phyloP scores from a whole-genome alignment of 2,113 vertebrate genomes.

The Phalacrocorax carbo region DNA sequence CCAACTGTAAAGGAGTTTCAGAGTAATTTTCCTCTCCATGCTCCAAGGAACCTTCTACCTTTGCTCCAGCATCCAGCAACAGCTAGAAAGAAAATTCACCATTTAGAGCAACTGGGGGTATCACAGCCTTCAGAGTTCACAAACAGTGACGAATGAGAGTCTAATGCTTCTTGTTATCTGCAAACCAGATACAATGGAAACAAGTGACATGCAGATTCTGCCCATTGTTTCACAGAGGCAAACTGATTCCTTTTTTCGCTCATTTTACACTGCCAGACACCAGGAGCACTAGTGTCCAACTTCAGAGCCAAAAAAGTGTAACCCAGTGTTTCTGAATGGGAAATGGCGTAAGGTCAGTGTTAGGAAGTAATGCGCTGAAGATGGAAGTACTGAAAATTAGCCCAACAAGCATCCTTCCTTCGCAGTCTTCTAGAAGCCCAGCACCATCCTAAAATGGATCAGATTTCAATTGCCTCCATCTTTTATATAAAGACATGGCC shows the following conservation, averaged over 20 bases:
- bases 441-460: background rate
- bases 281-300: conserved; percentile 4
- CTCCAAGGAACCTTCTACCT: conserved; percentile 95
- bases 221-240: conserved; percentile 15
- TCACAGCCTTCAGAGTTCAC: background rate
- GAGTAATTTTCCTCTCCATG: conserved; percentile 97
- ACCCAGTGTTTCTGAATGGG: conserved; percentile 3
- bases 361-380: conserved; percentile 44
- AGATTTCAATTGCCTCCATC: background rate
- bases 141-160: conserved; percentile 44
- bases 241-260: conserved; percentile 52
- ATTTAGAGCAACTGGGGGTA: conserved; percentile 28
- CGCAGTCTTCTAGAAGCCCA: background rate
- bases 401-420: background rate
- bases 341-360: conserved; percentile 25
- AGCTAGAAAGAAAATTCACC: conserved; percentile 78
- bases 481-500: background rate
- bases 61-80: conserved; percentile 92
- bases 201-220: conserved; percentile 42
- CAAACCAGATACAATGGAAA: conserved; percentile 41
- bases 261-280: conserved; percentile 17
- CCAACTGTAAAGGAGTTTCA: conserved; percentile 94
- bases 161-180: conserved; percentile 47
- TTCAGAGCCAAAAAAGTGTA: conserved; percentile 63
- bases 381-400: conserved; percentile 9